Base-by-base conservation (phyloP, 1,140 invertebrate species). In the Hypothenemus hampei region DNA sequence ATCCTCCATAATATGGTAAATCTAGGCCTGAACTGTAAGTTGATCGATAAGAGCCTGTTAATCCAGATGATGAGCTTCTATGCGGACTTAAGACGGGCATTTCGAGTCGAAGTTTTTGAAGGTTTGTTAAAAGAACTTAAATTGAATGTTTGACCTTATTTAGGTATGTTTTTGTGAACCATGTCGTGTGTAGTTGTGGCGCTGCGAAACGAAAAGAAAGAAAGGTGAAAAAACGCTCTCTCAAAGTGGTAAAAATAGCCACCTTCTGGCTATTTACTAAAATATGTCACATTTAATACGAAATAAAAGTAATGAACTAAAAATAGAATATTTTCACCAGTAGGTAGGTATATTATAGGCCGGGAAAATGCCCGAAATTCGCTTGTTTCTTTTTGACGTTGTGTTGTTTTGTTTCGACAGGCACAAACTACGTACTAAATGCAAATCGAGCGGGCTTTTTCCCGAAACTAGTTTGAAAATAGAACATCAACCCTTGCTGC, bases 21-120 rank as follows among this genome's bases (percentile, higher is more conserved):
- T 78, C 77, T 4, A 78, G 61, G 37, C 71, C 72, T 0, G 76
- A 69, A 44, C 69, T 72, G 35, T 74, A 61, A 0, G 74, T 72
- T 0, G 76, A 76, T 22, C 78, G 63, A 56, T 77, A 79, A 0
- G 77, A 76, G 0, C 76, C 75, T 3, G 74, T 68, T 22, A 69
- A 26, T 18, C 63, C 56, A 10, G 64, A 69, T 46, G 70, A 70
- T 13, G 65, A 66, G 24, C 68, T 69, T 31, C 77, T 63, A 23
- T 76, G 75, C 10, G 77, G 77, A 19, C 78, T 79, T n/a, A 79
- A 69, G 11, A 79, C 78, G 47, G 78, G 78, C 78, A 80, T 80
- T 55, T 36, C 57, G 7, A 37, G 6, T 47, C 3, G 13, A 4
- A 6, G n/a, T n/a, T n/a, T n/a, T n/a, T n/a, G n/a, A n/a, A n/a